Percentiles rank a stretch among this genome's conserved stretches.
phyloP scores from a whole-genome alignment of 2,888 invertebrate genomes.

The Hypomecis atomaria region DNA sequence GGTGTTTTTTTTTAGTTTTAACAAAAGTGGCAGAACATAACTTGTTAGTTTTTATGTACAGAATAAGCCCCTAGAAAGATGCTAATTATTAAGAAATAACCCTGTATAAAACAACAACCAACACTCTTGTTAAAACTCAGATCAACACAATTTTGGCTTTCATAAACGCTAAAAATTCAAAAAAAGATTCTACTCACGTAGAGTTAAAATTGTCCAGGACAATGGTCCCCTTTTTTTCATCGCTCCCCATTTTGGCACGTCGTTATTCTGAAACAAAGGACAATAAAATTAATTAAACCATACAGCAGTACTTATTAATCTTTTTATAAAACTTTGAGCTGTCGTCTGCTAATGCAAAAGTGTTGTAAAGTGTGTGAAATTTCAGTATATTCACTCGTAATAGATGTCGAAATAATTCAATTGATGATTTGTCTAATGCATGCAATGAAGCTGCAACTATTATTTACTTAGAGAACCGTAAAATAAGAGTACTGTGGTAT shows the following conservation, averaged over 20 bases:
- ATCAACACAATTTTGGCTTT: not conserved
- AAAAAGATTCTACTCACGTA: slow-evolving; percentile 61
- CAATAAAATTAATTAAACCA: slow-evolving; percentile 26
- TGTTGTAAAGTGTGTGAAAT: slow-evolving; percentile 6
- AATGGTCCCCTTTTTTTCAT: slow-evolving; percentile 70
- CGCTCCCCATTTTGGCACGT: slow-evolving; percentile 61
- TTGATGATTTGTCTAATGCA: not conserved
- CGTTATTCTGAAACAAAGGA: slow-evolving; percentile 57
- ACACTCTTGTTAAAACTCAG: not conserved
- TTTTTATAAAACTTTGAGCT: slow-evolving; percentile 12
- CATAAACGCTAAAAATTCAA: not conserved
- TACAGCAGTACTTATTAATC: slow-evolving; percentile 15
- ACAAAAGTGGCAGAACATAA: no score
- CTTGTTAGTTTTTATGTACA: no score
- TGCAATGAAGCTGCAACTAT: no score
- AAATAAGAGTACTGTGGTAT: no score
- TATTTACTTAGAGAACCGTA: no score
- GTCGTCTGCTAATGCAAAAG: slow-evolving; percentile 11
- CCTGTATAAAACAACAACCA: no score
- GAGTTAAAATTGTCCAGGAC: slow-evolving; percentile 76
- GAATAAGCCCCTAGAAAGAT: no score
- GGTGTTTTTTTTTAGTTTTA: no score
- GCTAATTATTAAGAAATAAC: no score
- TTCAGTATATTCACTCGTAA: not conserved
- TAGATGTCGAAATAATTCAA: not conserved